A percentile compares a stretch with the other conserved stretches of the same genome.
Conservation (phyloP, 1,140 invertebrate species). For the Tribolium castaneum region DNA sequence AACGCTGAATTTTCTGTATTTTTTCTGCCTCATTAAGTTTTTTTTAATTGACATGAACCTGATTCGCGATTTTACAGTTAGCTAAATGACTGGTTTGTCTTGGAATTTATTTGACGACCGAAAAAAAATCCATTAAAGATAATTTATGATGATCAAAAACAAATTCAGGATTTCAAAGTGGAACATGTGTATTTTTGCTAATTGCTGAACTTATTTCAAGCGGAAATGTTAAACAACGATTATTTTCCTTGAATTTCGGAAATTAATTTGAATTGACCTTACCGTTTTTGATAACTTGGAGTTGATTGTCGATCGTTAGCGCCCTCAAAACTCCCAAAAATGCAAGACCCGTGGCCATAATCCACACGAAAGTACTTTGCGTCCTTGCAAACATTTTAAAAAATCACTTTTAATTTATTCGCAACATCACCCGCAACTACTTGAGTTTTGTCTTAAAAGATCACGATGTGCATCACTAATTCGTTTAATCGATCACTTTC, state of each 20-base stretch:
- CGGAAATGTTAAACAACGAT: not conserved
- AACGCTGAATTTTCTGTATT: slow-evolving; percentile 4
- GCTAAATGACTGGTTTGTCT: slow-evolving; percentile 15
- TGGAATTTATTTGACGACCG: slow-evolving; percentile 23
- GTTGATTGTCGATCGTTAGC: slow-evolving; percentile 47
- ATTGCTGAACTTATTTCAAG: slow-evolving; percentile 13
- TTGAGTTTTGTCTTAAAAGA: not conserved
- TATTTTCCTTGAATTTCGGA: not conserved
- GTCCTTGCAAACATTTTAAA: slow-evolving; percentile 20
- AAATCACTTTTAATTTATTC: slow-evolving; percentile 12
- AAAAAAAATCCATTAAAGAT: slow-evolving; percentile 21
- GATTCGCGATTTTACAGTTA: slow-evolving; percentile 46
- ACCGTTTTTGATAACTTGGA: slow-evolving; percentile 47
- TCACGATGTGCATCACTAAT: slow-evolving; percentile 33
- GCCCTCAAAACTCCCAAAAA: slow-evolving; percentile 42
- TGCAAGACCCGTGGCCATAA: slow-evolving; percentile 14
- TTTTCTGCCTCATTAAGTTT: slow-evolving; percentile 33
- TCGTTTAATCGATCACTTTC: slow-evolving; percentile 34
- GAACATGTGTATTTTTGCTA: slow-evolving; percentile 17
- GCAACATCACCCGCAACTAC: slow-evolving; percentile 6
- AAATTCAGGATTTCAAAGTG: not conserved
- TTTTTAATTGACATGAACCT: slow-evolving; percentile 42
- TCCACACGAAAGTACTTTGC: not conserved
- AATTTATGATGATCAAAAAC: slow-evolving; percentile 26
- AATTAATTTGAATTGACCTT: slow-evolving; percentile 15